Percentiles rank a stretch among this genome's conserved stretches.
Conservation (phyloP, 1,140 invertebrate genomes). For the Tetramorium alpestre region DNA sequence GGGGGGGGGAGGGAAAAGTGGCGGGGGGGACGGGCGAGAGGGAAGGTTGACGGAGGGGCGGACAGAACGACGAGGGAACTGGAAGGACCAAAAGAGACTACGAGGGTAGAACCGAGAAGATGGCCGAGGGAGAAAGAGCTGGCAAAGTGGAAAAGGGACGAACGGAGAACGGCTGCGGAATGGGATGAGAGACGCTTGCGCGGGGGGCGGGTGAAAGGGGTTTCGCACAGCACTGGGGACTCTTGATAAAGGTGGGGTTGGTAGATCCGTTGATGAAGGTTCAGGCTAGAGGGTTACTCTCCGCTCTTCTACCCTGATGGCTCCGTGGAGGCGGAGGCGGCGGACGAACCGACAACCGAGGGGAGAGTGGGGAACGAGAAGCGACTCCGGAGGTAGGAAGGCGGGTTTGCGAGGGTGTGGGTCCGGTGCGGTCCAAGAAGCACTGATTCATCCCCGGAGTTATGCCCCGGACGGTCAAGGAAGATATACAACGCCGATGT, state of each 20-base stretch:
- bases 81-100: constrained; percentile 61
- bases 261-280: constrained; percentile 86
- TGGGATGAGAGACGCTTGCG: constrained; percentile 45
- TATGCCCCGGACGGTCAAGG: constrained; percentile 80
- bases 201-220: constrained; percentile 64
- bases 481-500: constrained; percentile 83
- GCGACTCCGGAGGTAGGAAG: constrained; percentile 71
- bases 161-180: constrained; percentile 45
- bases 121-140: constrained; percentile 44
- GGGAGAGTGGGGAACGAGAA: constrained; percentile 54
- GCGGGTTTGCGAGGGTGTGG: constrained; percentile 63
- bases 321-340: constrained; percentile 71
- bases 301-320: constrained; percentile 84
- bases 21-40: constrained; percentile 21
- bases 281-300: constrained; percentile 84
- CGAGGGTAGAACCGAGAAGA: constrained; percentile 67
- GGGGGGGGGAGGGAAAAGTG: too few relatives aligned
- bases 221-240: constrained; percentile 77
- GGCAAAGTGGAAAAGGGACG: constrained; percentile 25
- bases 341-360: constrained; percentile 64
- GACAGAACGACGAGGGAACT: constrained; percentile 57
- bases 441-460: constrained; percentile 85
- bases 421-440: constrained; percentile 83
- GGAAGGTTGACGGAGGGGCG: constrained; percentile 67
- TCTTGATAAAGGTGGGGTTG: constrained; percentile 86